A percentile compares a stretch with the other conserved stretches of the same genome.
Evolutionary conservation across 2,113 vertebrate genomes (phyloP).

Genomic region (Xenopus laevis): DNA sequence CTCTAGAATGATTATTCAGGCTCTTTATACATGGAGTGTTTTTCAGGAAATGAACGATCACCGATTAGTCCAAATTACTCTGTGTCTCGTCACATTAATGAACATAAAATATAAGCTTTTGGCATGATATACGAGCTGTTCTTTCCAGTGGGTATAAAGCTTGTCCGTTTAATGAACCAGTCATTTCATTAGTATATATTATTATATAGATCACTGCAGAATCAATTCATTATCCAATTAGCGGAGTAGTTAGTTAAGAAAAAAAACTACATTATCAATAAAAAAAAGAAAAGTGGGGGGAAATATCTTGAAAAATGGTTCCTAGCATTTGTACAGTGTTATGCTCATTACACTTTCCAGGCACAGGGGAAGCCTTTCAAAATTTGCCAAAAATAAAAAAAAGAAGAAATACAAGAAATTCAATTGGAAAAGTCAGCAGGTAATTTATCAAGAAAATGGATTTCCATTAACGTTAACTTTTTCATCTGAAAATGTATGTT

Average conservation of each 20-base stretch:
- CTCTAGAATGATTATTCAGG: constrained; percentile 26
- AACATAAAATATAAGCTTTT: constrained; percentile 11
- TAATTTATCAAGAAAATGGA: too few relatives aligned
- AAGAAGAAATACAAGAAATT: too few relatives aligned
- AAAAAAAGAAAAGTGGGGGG: too few relatives aligned
- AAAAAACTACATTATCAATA: too few relatives aligned
- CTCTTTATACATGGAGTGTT: constrained; percentile 28
- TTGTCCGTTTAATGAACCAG: neutral
- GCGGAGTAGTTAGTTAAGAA: neutral
- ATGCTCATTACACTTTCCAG: too few relatives aligned
- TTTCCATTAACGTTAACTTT: too few relatives aligned
- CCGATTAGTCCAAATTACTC: constrained; percentile 37
- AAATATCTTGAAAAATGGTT: too few relatives aligned
- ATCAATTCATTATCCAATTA: neutral
- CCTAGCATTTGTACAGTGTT: too few relatives aligned
- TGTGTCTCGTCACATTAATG: constrained; percentile 32
- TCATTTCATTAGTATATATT: neutral
- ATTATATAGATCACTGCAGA: constrained; percentile 6
- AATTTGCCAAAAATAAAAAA: too few relatives aligned
- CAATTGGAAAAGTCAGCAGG: too few relatives aligned
- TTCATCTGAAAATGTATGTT: too few relatives aligned
- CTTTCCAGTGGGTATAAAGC: neutral
- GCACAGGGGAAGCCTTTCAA: too few relatives aligned
- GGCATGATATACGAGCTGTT: neutral
- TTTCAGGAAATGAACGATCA: constrained; percentile 38